A percentile compares a stretch with the other conserved stretches of the same genome.
These are phyloP conservation scores for Pseudomyrmex pallidus DNA, from an alignment of 1,140 invertebrate species.

Conservation along the genomic window DNA sequence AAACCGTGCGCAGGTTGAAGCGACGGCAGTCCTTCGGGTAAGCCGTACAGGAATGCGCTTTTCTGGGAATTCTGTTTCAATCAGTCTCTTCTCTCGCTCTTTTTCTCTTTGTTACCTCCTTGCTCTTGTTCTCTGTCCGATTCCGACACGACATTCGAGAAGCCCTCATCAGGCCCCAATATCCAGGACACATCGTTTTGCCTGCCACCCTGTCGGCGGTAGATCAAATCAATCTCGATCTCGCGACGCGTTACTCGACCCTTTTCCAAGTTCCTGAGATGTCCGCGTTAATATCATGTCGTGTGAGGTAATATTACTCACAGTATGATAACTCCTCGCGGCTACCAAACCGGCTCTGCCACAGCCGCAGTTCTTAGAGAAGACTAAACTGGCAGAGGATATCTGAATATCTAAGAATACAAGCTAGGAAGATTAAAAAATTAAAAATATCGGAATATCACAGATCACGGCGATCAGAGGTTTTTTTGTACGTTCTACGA, in stretches of 20 bases:
- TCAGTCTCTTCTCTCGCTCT: constrained; percentile 36
- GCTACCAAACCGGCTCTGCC: constrained; percentile 46
- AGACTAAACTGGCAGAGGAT: constrained; percentile 9
- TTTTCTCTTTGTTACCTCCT: not conserved
- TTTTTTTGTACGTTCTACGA: not conserved
- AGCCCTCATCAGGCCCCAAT: constrained; percentile 69
- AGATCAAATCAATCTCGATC: constrained; percentile 66
- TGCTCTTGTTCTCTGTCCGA: constrained; percentile 4
- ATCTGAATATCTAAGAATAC: constrained; percentile 10
- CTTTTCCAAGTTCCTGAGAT: constrained; percentile 61
- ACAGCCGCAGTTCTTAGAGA: constrained; percentile 3
- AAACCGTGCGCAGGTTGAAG: constrained; percentile 75
- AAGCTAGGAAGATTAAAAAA: constrained; percentile 1
- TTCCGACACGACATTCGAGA: constrained; percentile 68
- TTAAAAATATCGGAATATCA: constrained; percentile 3
- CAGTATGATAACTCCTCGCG: constrained; percentile 24
- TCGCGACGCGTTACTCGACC: constrained; percentile 34
- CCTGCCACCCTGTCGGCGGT: constrained; percentile 47
- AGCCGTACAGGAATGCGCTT: constrained; percentile 82
- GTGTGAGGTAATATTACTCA: constrained; percentile 54
- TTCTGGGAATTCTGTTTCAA: constrained; percentile 63
- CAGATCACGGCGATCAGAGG: not conserved
- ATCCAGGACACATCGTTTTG: constrained; percentile 55
- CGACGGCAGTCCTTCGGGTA: constrained; percentile 77
- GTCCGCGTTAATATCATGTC: constrained; percentile 54